A percentile compares a stretch with the other conserved stretches of the same genome.
Conservation (phyloP, 2,797 vertebrate genomes). For the Leptoclinus maculatus region DNA sequence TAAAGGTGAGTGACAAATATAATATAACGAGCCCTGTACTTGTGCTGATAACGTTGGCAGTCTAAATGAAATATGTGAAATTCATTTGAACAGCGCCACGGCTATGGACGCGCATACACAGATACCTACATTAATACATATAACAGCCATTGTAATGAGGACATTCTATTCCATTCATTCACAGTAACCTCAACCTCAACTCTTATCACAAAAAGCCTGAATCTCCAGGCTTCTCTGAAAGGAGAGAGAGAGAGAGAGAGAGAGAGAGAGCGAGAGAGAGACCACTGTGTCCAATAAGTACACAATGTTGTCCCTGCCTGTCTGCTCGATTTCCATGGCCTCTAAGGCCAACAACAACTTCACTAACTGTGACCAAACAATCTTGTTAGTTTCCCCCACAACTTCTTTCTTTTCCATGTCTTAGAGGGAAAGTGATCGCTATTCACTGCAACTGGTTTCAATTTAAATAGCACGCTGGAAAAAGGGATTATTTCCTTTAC, state of each 20-base stretch:
- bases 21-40: no score
- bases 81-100: neutral
- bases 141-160: conserved; percentile 17
- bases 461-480: neutral
- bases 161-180: conserved; percentile 39
- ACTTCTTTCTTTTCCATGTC: conserved; percentile 37
- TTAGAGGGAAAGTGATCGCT: conserved; percentile 34
- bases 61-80: conserved; percentile 18
- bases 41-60: neutral
- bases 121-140: neutral
- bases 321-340: conserved; percentile 65
- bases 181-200: conserved; percentile 22
- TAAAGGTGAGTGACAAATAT: neutral
- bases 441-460: conserved; percentile 14
- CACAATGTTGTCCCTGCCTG: conserved; percentile 52
- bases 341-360: conserved; percentile 55
- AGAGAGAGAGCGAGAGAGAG: neutral
- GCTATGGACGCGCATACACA: neutral
- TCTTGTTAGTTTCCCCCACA: conserved; percentile 64
- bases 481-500: conserved; percentile 21
- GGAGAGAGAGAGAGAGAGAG: neutral
- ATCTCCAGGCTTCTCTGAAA: neutral
- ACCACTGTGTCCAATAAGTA: conserved; percentile 24
- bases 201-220: conserved; percentile 37
- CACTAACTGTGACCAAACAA: conserved; percentile 74